Base-by-base conservation (phyloP, 2,888 invertebrate species). In the Drosophila neonasuta region DNA sequence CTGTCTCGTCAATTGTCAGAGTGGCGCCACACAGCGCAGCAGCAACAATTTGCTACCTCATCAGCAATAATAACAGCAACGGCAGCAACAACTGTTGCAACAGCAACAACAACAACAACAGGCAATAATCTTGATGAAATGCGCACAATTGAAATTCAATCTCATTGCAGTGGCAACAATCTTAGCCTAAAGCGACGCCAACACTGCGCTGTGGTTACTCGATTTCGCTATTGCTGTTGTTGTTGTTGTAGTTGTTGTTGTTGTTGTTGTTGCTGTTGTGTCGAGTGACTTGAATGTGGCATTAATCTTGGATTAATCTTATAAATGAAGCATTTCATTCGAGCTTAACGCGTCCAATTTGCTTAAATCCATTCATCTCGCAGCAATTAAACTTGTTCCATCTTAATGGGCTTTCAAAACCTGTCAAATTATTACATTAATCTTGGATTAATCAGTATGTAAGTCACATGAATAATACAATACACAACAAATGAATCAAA, bases 61-160 rank as follows among this genome's bases (percentile, higher is more conserved):
- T 45, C 62, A 36, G 32, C 24, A 15, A 24, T 24, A 24, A 24
- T 24, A 24, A 24, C 24, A 24, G 17, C 10, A 30, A 5, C 24
- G 24, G 11, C 13, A 34, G 11, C 46, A 51, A 42, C 41, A 15
- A 34, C 15, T 15, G 34, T 2, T 11, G 10, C 48, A 45, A 32
- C 46, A 11, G 6, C 49, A 9, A 10, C 36, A 30, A 15, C 54
- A 29, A 17, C 57, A 51, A 55, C 15, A 15, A 15, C 56, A 41
- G 39, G 59, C 34, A 51, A 36, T 15, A 34, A 62, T 9, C n/a
- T 51, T 51, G 41, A 48, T 56, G 49, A 63, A 70, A 63, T 67
- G 67, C 62, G 67, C 58, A 56, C 58, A 71, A 71, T 66, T 67
- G 71, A 56, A 74, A 71, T 68, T 76, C 57, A 55, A 74, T 74